phyloP scores from a whole-genome alignment of 2,113 vertebrate genomes.

The Tenrec ecaudatus region DNA sequence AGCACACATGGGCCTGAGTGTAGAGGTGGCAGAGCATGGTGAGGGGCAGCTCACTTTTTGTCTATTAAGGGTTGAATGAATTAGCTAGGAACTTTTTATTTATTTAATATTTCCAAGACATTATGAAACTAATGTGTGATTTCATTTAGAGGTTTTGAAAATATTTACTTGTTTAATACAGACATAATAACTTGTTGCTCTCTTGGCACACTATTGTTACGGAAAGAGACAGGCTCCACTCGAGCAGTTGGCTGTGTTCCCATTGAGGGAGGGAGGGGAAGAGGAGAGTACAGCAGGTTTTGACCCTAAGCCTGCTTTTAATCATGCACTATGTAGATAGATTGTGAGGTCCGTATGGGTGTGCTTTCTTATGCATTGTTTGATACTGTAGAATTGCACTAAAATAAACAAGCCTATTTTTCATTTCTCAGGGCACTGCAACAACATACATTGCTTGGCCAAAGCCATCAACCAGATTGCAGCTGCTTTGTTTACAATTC shows the following conservation, averaged over 20 bases:
- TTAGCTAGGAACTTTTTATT: neutral
- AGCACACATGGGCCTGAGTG: neutral
- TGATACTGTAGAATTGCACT: conserved; percentile 5
- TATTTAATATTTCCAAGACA: neutral
- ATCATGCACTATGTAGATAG: conserved; percentile 3
- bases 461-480: conserved; percentile 99
- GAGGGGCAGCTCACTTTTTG: neutral
- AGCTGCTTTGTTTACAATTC: conserved; percentile 98
- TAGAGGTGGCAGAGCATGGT: neutral
- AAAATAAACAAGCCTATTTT: conserved; percentile 52
- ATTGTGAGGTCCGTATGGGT: conserved; percentile 23
- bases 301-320: neutral
- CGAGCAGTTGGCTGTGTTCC: neutral
- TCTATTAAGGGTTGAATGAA: conserved; percentile 8
- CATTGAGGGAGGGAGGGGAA: neutral
- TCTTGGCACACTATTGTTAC: neutral
- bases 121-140: neutral
- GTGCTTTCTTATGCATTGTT: neutral
- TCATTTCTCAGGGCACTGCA: conserved; percentile 95
- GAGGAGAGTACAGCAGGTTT: neutral
- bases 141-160: conserved; percentile 43
- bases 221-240: neutral
- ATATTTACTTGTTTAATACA: neutral
- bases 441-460: conserved; percentile 99
- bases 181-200: neutral